Base-by-base conservation (phyloP, 2,797 vertebrate genomes). In the Galaxias olidus region DNA sequence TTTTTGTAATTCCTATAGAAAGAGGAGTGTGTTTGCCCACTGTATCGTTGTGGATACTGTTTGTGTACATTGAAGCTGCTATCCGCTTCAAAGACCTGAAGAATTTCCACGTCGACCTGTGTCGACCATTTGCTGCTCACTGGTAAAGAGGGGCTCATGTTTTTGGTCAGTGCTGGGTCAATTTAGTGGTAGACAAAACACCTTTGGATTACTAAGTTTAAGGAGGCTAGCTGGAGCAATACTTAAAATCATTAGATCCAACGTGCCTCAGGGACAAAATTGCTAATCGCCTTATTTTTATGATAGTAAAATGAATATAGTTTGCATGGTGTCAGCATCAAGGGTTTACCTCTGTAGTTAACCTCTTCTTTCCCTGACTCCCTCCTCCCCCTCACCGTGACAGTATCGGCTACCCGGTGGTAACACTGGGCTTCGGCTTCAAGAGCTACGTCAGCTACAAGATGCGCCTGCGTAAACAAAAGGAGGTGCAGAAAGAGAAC, bases 371-470 rank as follows among this genome's bases (percentile, higher is more conserved):
- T 30, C 13, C 20, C 15, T 8, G n/a, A 5, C 14, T 14, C 13
- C 45, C 9, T 14, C 13, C 45, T 6, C 13, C 45, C 45, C 17
- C 57, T 46, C 40, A 41, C 1, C 75, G 48, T 75, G 64, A 51
- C 69, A 99, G 97, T 83, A 98, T 98, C 82, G 97, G 97, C 69
- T 98, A 99, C 84, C 97, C 97, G 2, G 95, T 99, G 75, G 97
- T 98, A 81, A 99, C 97, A 68, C 92, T 99, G 88, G 97, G 97
- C 83, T 99, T 99, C 54, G 97, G 97, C 86, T 98, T 99, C 83
- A 99, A 99, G 91, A 98, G 96, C 87, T 99, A 98, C 19, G 96
- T 99, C 72, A 98, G 96, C 90, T 99, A 98, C 86, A 98, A 97
- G 90, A 98, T 99, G 94, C 92, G 97, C 11, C 86, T 99, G 84